Evolutionary conservation across 2,888 invertebrate species (phyloP), one percentile per base, ranked within the genome.

Genomic region (Nysson spinosus): DNA sequence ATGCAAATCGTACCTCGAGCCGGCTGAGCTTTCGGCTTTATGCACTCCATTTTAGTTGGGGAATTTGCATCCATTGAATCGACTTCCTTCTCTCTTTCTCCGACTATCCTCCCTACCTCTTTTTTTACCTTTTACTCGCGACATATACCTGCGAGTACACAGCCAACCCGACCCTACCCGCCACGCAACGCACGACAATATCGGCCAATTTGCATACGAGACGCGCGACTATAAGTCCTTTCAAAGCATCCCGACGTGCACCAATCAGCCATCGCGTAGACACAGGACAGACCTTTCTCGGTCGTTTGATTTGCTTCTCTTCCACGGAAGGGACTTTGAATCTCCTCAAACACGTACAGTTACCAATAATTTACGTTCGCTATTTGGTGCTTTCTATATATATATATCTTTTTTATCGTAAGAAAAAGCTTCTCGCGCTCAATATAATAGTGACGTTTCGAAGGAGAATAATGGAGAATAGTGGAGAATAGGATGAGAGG

Each of bases 1-100:
- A 85, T 85, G 85, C 83, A 85, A 85, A 85, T 85, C 78, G 76
- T 55, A 74, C 73, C 75, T 70, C 73, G 77, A 72, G 74, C 75
- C 75, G 77, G 82, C 80, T 81, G 82, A 83, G 83, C 83, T 83
- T 83, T 82, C 77, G 79, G 82, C 81, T 82, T 83, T 83, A 82
- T 83, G 78, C 77, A 72, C 76, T 76, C 76, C 78, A 76, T 75
- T 83, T 81, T 78, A 79, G 80, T 79, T 77, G 77, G 70, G 80
- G 79, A 81, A 84, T 85, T 84, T 83, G 84, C 84, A 84, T 85
- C 80, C 79, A 76, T 78, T 77, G 81, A 82, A 81, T 81, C 79
- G 80, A 62, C 69, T 68, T 65, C 42, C 61, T 61, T 49, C 61
- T 69, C 67, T 62, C 68, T 66, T 61, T 47, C 62, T 35, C 46